Conservation (phyloP, 2,888 invertebrate species). For the Agrochola circellaris region DNA sequence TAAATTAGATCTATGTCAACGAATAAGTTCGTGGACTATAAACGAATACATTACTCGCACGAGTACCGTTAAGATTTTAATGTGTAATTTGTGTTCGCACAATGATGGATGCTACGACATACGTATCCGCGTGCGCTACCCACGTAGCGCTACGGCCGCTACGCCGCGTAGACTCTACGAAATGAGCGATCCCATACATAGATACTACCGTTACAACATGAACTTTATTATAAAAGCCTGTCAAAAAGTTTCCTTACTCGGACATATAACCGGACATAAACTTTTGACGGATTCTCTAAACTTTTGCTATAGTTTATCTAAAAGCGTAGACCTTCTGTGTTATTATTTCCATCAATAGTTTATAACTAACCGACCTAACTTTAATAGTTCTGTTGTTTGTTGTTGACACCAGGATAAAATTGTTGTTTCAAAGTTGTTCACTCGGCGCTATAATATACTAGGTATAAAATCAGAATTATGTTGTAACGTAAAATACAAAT, state of each 20-base stretch:
- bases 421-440: conserved; percentile 37
- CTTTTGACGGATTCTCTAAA: conserved; percentile 28
- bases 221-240: neutral
- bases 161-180: conserved; percentile 43
- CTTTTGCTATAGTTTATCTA: conserved; percentile 30
- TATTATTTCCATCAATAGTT: conserved; percentile 61
- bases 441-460: conserved; percentile 18
- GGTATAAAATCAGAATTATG: conserved; percentile 40
- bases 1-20: conserved; percentile 27
- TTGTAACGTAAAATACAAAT: conserved; percentile 64
- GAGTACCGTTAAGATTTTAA: conserved; percentile 48
- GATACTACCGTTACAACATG: neutral
- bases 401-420: conserved; percentile 47
- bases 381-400: conserved; percentile 44
- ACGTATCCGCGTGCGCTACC: conserved; percentile 38
- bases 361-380: conserved; percentile 38
- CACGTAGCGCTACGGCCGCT: conserved; percentile 55
- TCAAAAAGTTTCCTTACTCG: neutral
- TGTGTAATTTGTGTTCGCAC: conserved; percentile 33
- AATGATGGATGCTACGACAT: conserved; percentile 39
- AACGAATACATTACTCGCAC: conserved; percentile 55
- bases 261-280: conserved; percentile 15
- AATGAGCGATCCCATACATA: conserved; percentile 1
- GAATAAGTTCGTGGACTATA: conserved; percentile 50
- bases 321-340: conserved; percentile 29